Conservation (phyloP, 2,113 vertebrate species). For the Ondatra zibethicus region DNA sequence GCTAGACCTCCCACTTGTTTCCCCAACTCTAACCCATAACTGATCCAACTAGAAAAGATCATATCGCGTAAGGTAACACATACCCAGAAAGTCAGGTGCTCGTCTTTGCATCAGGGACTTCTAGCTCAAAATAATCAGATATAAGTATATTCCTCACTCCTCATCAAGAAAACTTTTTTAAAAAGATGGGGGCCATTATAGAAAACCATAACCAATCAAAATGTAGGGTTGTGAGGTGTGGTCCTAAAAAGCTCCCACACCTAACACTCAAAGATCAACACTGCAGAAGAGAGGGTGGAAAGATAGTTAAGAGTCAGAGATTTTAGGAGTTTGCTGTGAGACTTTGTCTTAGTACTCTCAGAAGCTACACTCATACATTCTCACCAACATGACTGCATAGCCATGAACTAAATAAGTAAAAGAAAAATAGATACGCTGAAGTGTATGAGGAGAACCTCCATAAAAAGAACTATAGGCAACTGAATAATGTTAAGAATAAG, state of each 20-base stretch:
- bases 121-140: not conserved
- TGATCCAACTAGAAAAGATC: not conserved
- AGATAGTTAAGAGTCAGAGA: not conserved
- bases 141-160: not conserved
- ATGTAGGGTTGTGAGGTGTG: not conserved
- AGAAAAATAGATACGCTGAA: not conserved
- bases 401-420: not conserved
- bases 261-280: not conserved
- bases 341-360: not conserved
- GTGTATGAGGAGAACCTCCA: fast-evolving
- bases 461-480: not conserved
- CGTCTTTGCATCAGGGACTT: not conserved
- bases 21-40: not conserved
- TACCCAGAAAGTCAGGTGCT: not conserved
- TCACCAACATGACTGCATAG: not conserved
- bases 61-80: not conserved
- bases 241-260: not conserved
- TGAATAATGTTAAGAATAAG: not conserved
- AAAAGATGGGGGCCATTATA: not conserved
- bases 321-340: not conserved
- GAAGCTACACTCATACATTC: not conserved
- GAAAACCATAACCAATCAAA: not conserved
- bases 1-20: not conserved
- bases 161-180: not conserved
- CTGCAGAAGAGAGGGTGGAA: not conserved